Conservation (phyloP, 2,888 invertebrate species). For the Zhengitettix transpicula region DNA sequence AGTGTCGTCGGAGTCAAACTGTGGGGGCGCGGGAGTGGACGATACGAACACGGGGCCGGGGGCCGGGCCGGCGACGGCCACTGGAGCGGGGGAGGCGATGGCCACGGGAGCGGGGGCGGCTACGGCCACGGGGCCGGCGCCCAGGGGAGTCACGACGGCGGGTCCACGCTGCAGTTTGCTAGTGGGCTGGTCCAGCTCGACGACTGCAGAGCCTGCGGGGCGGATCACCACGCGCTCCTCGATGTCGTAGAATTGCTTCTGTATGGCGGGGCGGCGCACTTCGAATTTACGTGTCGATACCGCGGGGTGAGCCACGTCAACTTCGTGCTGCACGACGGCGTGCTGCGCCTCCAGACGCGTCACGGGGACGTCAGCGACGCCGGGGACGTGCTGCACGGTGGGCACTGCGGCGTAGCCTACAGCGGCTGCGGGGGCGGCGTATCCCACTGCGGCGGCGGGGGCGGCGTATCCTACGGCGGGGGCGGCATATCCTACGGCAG, state of each 20-base stretch:
- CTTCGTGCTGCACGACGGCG: conserved; percentile 33
- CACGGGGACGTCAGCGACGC: conserved; percentile 29
- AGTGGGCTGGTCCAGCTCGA: conserved; percentile 39
- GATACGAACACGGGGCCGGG: conserved; percentile 12
- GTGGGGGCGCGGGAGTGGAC: conserved; percentile 12
- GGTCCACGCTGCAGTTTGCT: conserved; percentile 35
- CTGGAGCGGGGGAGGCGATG: conserved; percentile 10
- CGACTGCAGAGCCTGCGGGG: conserved; percentile 40
- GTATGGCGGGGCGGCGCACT: conserved; percentile 39
- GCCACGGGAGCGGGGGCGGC: conserved; percentile 4
- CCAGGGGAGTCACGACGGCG: conserved; percentile 23
- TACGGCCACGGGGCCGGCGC: conserved; percentile 11
- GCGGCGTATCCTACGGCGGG: too few relatives aligned
- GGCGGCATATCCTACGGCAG: too few relatives aligned
- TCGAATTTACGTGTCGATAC: conserved; percentile 37
- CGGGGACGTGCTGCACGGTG: conserved; percentile 20
- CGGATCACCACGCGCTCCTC: conserved; percentile 41
- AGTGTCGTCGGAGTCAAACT: conserved; percentile 19
- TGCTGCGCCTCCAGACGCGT: conserved; percentile 33
- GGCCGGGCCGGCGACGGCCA: conserved; percentile 13
- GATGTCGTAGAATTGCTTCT: conserved; percentile 45
- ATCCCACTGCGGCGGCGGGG: too few relatives aligned
- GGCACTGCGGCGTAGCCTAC: conserved; percentile 13
- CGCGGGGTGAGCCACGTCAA: conserved; percentile 40
- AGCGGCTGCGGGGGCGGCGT: conserved; percentile 6